Conservation (phyloP, 2,113 vertebrate genomes). For the Eidolon helvum region DNA sequence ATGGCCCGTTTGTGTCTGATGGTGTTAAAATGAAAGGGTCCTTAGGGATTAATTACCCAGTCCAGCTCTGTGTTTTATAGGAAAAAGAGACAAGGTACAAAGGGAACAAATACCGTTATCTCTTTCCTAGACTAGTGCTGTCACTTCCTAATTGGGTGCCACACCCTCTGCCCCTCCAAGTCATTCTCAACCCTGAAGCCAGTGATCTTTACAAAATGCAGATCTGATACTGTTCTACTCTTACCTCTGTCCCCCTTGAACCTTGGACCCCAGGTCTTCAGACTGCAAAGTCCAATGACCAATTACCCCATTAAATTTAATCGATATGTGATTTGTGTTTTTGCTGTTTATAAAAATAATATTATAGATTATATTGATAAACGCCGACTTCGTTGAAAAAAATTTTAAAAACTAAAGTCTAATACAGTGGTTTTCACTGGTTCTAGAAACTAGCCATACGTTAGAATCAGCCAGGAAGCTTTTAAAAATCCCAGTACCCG, state of each 20-base stretch:
- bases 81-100: neutral
- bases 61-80: neutral
- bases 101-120: too few species aligned
- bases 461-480: neutral
- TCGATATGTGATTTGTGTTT: neutral
- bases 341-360: neutral
- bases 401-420: neutral
- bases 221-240: neutral
- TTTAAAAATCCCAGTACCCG: neutral
- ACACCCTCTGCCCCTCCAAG: neutral
- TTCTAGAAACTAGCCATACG: neutral
- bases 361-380: neutral
- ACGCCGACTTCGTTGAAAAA: neutral
- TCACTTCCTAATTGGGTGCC: neutral
- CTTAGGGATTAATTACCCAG: neutral
- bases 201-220: neutral
- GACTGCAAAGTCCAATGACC: neutral
- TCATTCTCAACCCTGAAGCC: neutral
- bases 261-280: neutral
- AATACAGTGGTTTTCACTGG: neutral
- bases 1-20: neutral
- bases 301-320: neutral
- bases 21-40: neutral
- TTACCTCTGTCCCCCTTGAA: neutral
- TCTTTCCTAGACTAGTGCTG: neutral